Base-by-base conservation (phyloP, 2,113 vertebrate species). In the Daubentonia madagascariensis region DNA sequence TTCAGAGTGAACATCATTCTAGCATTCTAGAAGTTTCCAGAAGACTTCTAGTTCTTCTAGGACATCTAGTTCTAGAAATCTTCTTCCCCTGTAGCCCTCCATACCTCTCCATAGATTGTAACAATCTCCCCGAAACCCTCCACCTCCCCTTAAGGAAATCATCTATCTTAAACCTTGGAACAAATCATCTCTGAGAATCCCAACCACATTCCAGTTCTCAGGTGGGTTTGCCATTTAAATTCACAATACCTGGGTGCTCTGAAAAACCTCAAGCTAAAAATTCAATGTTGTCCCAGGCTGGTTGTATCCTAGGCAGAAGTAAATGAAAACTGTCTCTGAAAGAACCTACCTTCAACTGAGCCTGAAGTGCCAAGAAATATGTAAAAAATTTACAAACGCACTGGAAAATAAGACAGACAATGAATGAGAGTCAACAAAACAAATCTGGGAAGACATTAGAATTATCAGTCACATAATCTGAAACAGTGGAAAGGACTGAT, bases 341-440 rank as follows among this genome's bases (percentile, higher is more conserved):
- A 68, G 35, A 78, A 78, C 2, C 40, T 25, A 87, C 73, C 43
- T 96, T 80, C 52, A 48, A 35, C 3, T 54, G 43, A 94, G 18
- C 1, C 17, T n/a, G 32, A 86, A 81, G 20, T 95, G 72, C 76
- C 35, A 54, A 85, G 86, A 91, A 68, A 68, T 48, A 65, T 4
- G 75, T 97, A 63, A 52, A 86, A 78, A 80, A 80, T 28, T 48
- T 45, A 84, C 6, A 76, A 75, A 59, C 37, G 20, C 4, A 28
- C n/a, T 75, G 30, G 63, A 87, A 89, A 85, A 96, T 50, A 40
- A 91, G 72, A 95, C 45, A 92, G n/a, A n/a, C 54, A 61, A 13
- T 61, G 18, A 75, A 9, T 50, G 59, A 65, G 22, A 68, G n/a
- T 5, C 40, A 70, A 85, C 12, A 70, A 54, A 84, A 83, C 32